These are phyloP conservation scores for Cricetomys ansorgei DNA, from an alignment of 2,113 vertebrate genomes.

Conservation along the genomic window DNA sequence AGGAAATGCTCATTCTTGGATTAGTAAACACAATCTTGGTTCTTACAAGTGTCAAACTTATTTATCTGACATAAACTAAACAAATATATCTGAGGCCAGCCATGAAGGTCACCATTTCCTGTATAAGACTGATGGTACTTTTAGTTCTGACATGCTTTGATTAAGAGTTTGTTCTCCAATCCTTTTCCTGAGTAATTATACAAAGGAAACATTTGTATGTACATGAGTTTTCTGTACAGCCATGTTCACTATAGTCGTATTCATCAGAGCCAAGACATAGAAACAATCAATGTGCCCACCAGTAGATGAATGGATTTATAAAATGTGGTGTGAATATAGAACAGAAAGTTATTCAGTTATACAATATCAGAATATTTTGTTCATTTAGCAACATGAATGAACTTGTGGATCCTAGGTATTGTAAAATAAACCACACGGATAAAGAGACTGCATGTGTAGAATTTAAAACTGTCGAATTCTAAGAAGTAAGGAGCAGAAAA, in stretches of 20 bases:
- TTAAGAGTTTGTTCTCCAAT: not conserved
- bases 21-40: not conserved
- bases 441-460: not conserved
- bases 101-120: not conserved
- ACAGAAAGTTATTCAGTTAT: not conserved
- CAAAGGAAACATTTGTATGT: not conserved
- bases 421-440: not conserved
- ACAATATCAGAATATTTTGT: not conserved
- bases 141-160: not conserved
- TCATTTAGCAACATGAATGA: not conserved
- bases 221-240: no score
- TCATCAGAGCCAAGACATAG: not conserved
- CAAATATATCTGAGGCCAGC: not conserved
- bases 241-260: not conserved
- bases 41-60: not conserved
- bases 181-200: not conserved
- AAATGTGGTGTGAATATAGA: not conserved
- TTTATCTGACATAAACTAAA: no score
- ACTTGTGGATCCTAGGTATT: not conserved
- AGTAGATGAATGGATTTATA: not conserved
- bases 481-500: not conserved
- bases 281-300: not conserved
- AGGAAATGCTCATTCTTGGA: not conserved
- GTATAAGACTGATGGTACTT: not conserved
- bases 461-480: not conserved